Conservation (phyloP, 2,113 vertebrate genomes). For the Aphyosemion australe region DNA sequence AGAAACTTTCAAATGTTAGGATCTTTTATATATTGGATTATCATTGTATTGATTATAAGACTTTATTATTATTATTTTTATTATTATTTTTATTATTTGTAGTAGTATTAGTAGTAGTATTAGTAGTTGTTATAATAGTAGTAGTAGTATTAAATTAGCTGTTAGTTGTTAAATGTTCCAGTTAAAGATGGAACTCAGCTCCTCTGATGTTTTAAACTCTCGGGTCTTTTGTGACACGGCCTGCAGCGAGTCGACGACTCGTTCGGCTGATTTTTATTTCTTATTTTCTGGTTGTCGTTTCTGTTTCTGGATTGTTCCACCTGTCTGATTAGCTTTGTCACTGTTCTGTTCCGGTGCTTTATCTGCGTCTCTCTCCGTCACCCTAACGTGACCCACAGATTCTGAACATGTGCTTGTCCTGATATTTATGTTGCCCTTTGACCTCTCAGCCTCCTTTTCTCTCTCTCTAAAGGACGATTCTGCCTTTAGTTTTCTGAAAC, state of each 20-base stretch:
- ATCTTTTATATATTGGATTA: no score
- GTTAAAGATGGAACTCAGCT: no score
- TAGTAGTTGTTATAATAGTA: no score
- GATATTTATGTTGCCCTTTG: constrained; percentile 47
- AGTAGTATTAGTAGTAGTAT: no score
- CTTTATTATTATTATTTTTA: no score
- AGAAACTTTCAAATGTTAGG: no score
- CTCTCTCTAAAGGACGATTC: constrained; percentile 19
- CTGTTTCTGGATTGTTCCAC: constrained; percentile 40
- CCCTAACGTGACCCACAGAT: constrained; percentile 23
- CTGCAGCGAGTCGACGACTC: constrained; percentile 21
- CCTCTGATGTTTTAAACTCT: no score
- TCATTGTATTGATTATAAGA: no score
- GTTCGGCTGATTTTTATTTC: constrained; percentile 14
- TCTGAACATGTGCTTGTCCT: constrained; percentile 47
- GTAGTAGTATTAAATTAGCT: no score
- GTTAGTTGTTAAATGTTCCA: no score
- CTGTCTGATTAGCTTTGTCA: constrained; percentile 40
- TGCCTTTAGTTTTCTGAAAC: neutral
- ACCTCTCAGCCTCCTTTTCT: constrained; percentile 11
- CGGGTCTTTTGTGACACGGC: neutral
- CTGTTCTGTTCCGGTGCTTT: constrained; percentile 13
- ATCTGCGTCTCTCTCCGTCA: constrained; percentile 1
- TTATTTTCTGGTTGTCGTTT: constrained; percentile 3
- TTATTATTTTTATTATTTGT: no score